Base-by-base conservation (phyloP, 1,140 invertebrate species). In the Zaprionus vittiger region DNA sequence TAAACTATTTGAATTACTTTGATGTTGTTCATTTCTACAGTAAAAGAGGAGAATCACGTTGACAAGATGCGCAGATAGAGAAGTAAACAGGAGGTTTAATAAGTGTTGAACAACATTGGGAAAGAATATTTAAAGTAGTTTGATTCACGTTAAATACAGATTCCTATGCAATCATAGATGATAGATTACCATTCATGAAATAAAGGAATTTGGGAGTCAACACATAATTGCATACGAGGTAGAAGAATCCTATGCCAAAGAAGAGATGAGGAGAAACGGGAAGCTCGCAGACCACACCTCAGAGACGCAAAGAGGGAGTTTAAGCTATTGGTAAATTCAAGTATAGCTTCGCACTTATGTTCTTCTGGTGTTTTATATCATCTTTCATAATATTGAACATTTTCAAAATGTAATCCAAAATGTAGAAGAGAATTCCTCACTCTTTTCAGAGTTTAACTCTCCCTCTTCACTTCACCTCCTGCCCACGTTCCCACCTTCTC, bases 1-100 rank as follows among this genome's bases (percentile, higher is more conserved):
- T 2, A 63, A 70, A 52, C 11, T 52, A 70, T 74, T 63, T 57
- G 28, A 74, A 63, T 63, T 66, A 74, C 72, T 70, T 74, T 62
- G 49, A 56, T 61, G 66, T 44, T 62, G 49, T 59, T 75, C 54
- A 63, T 59, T 31, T 57, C 68, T 55, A 57, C 56, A 31, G 5
- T 4, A 1, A 31, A 56, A 31, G 26, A 4, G 24, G 12, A 12
- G 47, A 12, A 14, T 3, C 2, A 17, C 0, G 38, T 20, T 37
- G 15, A 9, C 2, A 14, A 5, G 28, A 31, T 24, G 20, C n/a
- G 14, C 2, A 17, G 14, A 24, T 2, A 38, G 6, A 0, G 9
- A 17, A 14, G 17, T 22, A n/a, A 9, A 49, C 4, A 22, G 5
- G 9, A 31, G 17, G 4, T 22, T 20, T 14, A 12, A 11, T 12